Evolutionary conservation across 2,888 invertebrate genomes (phyloP), one percentile per base, ranked within the genome.

Genomic region (Drosophila sordidula): DNA sequence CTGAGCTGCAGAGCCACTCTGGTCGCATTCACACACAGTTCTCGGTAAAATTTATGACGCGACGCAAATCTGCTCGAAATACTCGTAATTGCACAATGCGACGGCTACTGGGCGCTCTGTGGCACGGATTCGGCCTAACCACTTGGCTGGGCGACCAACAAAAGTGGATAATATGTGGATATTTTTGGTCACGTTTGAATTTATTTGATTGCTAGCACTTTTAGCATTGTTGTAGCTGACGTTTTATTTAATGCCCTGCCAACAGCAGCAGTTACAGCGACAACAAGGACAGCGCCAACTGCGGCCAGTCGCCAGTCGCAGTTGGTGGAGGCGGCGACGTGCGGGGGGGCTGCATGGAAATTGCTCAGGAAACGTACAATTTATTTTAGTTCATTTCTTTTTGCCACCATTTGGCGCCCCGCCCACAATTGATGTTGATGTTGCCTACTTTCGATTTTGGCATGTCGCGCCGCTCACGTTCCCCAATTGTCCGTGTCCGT

Each of bases 121-220:
- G 50, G 47, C 18, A 29, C 4, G 14, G 52, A 47, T 36, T 63
- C 38, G 59, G 45, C 34, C 63, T 49, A 70, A 50, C 58, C 75
- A 64, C 63, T 69, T 66, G 67, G 45, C 29, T 50, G 39, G 46
- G 42, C 52, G 51, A 45, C 66, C 70, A 54, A 75, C 85, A 71
- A 78, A 87, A 85, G 86, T 87, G 85, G 87, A 89, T 86, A 86
- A 86, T 84, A 75, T 87, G 83, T 85, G 79, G 87, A 89, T 87
- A 89, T 89, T 89, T 89, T 89, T 89, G 89, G 89, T 89, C 89
- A 89, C 89, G 89, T 88, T 89, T 89, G 88, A 89, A 89, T 89
- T 89, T 89, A 89, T 89, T 89, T 89, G 89, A 89, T 89, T 89
- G 89, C 88, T 69, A 75, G 89, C 87, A 85, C 88, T 89, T 87